These are phyloP conservation scores for Theretra japonica DNA, from an alignment of 2,888 invertebrate species.

Conservation along the genomic window DNA sequence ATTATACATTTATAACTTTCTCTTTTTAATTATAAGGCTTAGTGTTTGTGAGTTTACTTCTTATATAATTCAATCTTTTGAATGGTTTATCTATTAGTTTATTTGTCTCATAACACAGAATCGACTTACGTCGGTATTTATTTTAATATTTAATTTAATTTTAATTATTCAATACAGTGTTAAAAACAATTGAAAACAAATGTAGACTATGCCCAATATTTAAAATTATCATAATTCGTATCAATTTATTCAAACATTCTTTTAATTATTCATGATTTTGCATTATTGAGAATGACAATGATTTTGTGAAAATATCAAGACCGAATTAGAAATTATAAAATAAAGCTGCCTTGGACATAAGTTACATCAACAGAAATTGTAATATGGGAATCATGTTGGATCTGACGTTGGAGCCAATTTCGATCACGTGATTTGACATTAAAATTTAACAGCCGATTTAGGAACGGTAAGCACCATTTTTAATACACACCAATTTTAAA, in stretches of 20 bases:
- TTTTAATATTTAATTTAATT: too few species aligned
- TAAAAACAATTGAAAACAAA: background rate
- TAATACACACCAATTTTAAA: too few species aligned
- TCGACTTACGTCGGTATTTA: background rate
- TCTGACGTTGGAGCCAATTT: background rate
- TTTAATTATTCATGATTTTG: background rate
- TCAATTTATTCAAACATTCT: background rate
- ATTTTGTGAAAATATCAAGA: background rate
- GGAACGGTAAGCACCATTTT: too few species aligned
- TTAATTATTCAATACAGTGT: background rate
- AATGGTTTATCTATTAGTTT: background rate
- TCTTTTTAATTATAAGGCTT: too few species aligned
- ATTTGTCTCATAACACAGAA: background rate
- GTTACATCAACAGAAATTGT: background rate
- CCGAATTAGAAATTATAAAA: background rate
- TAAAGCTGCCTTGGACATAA: background rate
- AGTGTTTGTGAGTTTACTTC: background rate
- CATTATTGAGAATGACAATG: background rate
- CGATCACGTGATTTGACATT: background rate
- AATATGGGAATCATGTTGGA: background rate
- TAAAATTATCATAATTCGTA: conserved; percentile 15
- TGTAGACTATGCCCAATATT: background rate
- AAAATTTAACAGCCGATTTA: too few species aligned
- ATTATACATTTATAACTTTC: too few species aligned
- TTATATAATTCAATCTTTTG: background rate